A percentile compares a stretch with the other conserved stretches of the same genome.
Conservation (phyloP, 2,888 invertebrate genomes). For the Ornithoptera alexandrae region DNA sequence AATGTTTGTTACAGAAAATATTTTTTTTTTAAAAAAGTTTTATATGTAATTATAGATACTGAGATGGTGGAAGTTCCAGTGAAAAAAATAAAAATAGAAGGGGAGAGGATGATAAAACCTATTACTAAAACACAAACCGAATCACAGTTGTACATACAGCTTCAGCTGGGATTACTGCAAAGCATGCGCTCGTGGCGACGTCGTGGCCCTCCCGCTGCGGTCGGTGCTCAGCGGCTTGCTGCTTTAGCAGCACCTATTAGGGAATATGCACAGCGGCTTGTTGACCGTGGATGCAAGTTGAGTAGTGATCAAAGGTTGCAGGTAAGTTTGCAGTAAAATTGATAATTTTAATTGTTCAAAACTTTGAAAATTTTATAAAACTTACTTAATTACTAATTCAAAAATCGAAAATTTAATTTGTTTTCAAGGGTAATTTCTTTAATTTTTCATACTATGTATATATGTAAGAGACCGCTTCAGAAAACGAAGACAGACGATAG, state of each 20-base stretch:
- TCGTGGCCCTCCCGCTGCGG: constrained; percentile 78
- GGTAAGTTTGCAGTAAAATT: constrained; percentile 41
- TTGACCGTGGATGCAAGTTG: constrained; percentile 57
- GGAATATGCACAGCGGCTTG: constrained; percentile 58
- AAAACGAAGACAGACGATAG: too few relatives aligned
- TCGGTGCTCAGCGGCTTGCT: constrained; percentile 82
- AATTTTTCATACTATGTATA: too few relatives aligned
- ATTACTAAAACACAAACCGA: constrained; percentile 49
- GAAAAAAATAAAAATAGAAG: constrained; percentile 70
- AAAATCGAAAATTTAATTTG: too few relatives aligned
- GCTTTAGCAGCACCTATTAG: constrained; percentile 72
- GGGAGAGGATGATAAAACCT: constrained; percentile 50
- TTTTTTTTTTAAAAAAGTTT: too few relatives aligned
- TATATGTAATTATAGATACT: constrained; percentile 47
- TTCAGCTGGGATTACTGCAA: constrained; percentile 84
- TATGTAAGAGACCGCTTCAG: too few relatives aligned
- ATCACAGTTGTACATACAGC: constrained; percentile 79
- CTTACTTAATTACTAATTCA: too few relatives aligned
- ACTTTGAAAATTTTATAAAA: too few relatives aligned
- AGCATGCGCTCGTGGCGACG: constrained; percentile 80
- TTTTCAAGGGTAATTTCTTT: too few relatives aligned
- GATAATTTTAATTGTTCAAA: too few relatives aligned
- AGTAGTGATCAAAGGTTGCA: constrained; percentile 64
- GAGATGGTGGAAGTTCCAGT: constrained; percentile 64
- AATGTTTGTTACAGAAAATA: too few relatives aligned